Evolutionary conservation across 2,113 vertebrate genomes (phyloP), one percentile per base, ranked within the genome.

Genomic region (Cinclus cinclus): DNA sequence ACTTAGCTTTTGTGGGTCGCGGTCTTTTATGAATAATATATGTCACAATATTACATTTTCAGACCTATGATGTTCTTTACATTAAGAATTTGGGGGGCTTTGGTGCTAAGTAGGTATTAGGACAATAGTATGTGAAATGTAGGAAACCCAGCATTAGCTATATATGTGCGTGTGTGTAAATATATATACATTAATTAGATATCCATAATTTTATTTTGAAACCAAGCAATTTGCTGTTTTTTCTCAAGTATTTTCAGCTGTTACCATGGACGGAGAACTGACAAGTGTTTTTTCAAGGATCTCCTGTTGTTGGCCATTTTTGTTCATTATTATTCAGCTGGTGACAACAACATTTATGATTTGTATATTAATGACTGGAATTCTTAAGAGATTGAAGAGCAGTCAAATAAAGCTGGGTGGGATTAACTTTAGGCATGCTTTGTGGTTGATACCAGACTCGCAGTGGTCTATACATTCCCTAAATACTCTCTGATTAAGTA

Each of bases 11-110:
- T 89, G 53, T 76, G 88, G 58, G 83, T 83, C 69, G 69, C 79
- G 92, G 41, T 89, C n/a, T 79, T 81, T 94, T 97, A 92, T 96
- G 89, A 96, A 96, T 96, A 96, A 96, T 95, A 78, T 70, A 92
- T 92, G 42, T 92, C 31, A 41, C 56, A 90, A 44, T 47, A n/a
- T 49, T 96, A 50, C 42, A 28, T 92, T 93, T 91, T 89, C 41
- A 81, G 76, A 83, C 20, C 24, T 64, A 9, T 71, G 52, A 10
- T 68, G 55, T 78, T 71, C 94, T 96, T 96, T 94, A 50, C 80
- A 23, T 86, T 94, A 77, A 74, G 67, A 94, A 83, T 56, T 77
- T 78, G 33, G 16, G 18, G 9, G 1, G 0, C 2, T 94, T 86
- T 89, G 47, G 44, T 94, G 37, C 21, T 94, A 85, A 95, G 67